A percentile compares a stretch with the other conserved stretches of the same genome.
These are phyloP conservation scores for Pollenia amentaria DNA, from an alignment of 2,888 invertebrate species.

Conservation along the genomic window DNA sequence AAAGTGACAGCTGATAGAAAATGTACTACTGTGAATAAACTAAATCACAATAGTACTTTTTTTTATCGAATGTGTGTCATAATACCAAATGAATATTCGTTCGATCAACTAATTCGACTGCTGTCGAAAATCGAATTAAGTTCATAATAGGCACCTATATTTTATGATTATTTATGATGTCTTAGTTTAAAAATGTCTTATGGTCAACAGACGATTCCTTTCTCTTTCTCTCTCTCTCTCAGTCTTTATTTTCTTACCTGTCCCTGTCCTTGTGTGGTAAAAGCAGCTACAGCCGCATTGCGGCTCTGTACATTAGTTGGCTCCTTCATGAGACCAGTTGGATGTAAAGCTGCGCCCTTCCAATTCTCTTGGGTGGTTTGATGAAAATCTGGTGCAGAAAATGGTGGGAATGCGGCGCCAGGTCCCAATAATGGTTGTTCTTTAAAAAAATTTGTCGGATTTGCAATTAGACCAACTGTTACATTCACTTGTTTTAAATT, in stretches of 20 bases:
- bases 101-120: too few species aligned
- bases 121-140: too few species aligned
- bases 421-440: slow-evolving; percentile 85
- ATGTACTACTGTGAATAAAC: too few species aligned
- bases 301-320: slow-evolving; percentile 85
- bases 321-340: slow-evolving; percentile 87
- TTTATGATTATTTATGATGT: too few species aligned
- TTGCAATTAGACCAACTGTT: slow-evolving; percentile 79
- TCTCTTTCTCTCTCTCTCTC: too few species aligned
- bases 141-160: too few species aligned
- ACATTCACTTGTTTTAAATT: slow-evolving; percentile 1
- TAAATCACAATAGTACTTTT: too few species aligned
- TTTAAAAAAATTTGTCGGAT: slow-evolving; percentile 84
- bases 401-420: slow-evolving; percentile 84
- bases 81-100: too few species aligned
- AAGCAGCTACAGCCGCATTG: slow-evolving; percentile 84
- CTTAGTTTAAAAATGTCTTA: too few species aligned
- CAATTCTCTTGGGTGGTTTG: slow-evolving; percentile 84
- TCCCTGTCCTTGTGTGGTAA: slow-evolving; percentile 83
- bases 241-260: slow-evolving; percentile 79
- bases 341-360: slow-evolving; percentile 84
- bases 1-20: too few species aligned
- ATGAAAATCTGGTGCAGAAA: slow-evolving; percentile 84
- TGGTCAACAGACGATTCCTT: too few species aligned
- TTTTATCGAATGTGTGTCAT: too few species aligned